phyloP scores from a whole-genome alignment of 2,797 vertebrate species.

The Clarias fuscus region DNA sequence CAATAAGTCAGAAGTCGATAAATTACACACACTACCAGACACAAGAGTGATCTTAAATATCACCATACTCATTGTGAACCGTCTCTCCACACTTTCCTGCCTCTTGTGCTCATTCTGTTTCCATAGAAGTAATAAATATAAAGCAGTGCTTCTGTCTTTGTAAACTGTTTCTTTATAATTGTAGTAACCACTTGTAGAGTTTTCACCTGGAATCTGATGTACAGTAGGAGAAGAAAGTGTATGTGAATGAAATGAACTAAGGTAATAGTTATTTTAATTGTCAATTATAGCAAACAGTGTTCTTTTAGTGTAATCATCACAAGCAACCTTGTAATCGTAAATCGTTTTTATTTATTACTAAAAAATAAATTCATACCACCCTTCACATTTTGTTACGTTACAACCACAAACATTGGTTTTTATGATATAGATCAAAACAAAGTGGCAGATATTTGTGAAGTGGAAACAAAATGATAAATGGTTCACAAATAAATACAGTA shows the following conservation, averaged over 20 bases:
- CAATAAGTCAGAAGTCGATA: neutral
- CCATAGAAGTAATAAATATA: neutral
- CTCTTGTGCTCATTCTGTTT: neutral
- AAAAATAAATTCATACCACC: too few relatives aligned
- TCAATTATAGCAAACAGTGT: neutral
- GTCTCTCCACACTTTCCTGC: neutral
- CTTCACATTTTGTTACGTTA: too few relatives aligned
- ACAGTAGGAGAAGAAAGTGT: neutral
- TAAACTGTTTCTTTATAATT: neutral
- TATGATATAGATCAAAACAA: too few relatives aligned
- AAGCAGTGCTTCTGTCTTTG: neutral
- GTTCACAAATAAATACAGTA: too few relatives aligned
- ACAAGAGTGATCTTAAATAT: constrained; percentile 1
- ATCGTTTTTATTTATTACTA: too few relatives aligned
- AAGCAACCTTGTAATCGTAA: too few relatives aligned
- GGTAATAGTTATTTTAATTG: neutral
- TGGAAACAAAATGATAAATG: too few relatives aligned
- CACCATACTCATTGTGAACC: neutral
- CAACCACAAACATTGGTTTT: too few relatives aligned
- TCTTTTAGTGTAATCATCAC: neutral
- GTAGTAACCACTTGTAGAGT: neutral
- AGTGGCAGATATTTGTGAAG: too few relatives aligned
- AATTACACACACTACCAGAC: neutral
- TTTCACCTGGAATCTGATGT: neutral
- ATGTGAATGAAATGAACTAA: neutral